Evolutionary conservation across 2,888 invertebrate species (phyloP), one percentile per base, ranked within the genome.

Genomic region (Phymatocera aterrima): DNA sequence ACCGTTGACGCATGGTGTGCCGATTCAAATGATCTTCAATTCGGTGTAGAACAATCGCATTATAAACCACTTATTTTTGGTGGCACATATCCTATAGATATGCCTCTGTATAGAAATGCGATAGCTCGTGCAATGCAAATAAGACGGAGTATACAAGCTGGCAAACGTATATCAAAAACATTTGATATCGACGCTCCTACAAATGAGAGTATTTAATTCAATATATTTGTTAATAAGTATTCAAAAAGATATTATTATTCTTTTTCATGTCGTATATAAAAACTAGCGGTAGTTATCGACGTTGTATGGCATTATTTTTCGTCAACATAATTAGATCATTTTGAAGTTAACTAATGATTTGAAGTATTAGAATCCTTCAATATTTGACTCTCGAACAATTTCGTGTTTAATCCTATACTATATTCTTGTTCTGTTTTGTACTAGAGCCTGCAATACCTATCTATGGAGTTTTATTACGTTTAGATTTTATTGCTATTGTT

Each of bases 41-140:
- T 57, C 61, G 79, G 80, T 46, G 78, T 60, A 3, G 83, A 85
- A 31, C 65, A 72, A 28, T 83, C 84, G 28, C 81, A 84, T 21
- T 94, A 92, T 87, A 94, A 94, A 87, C 95, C 95, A 80, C 92
- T 97, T 65, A 93, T 96, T 80, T 97, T 96, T 89, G 96, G 96
- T 84, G 97, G 97, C 77, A 97, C 97, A 2, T 97, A 93, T 92
- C 97, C 97, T 3, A 97, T 97, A 83, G 97, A 97, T 89, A 93
- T 93, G 86, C 96, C 96, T 2, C 84, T 91, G 79, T 80, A 48
- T n/a, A 64, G 77, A 40, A 80, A 74, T 78, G 43, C 72, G 60
- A 80, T 77, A 70, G 78, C 15, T 75, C 80, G 43, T 77, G 70
- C 57, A 24, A 79, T 78, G 43, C 77, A 46, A 54, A 60, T 37